Evolutionary conservation across 2,888 invertebrate genomes (phyloP).

Genomic region (Neelides folsomi): DNA sequence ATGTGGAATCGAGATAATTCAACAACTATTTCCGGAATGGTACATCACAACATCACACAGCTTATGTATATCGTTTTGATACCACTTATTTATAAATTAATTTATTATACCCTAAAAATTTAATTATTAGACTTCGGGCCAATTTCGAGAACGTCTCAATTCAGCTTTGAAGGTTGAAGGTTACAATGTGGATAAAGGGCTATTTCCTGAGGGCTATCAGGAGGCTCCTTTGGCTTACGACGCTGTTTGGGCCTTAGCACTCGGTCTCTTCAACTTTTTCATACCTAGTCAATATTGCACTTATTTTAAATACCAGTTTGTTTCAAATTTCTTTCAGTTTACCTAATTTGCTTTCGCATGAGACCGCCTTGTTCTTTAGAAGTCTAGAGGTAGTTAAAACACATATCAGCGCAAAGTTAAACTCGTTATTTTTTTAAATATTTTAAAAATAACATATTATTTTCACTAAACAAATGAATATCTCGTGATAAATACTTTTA

Average conservation of each 20-base stretch:
- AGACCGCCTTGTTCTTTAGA: too few relatives aligned
- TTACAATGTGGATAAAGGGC: slow-evolving; percentile 71
- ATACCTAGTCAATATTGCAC: too few relatives aligned
- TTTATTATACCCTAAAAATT: not conserved
- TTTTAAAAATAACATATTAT: not conserved
- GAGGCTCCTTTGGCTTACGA: slow-evolving; percentile 98
- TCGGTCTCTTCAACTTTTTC: slow-evolving; percentile 49
- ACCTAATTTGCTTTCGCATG: too few relatives aligned
- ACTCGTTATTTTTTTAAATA: not conserved
- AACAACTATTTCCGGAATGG: slow-evolving; percentile 91
- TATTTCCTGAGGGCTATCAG: slow-evolving; percentile 85
- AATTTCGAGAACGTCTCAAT: slow-evolving; percentile 76
- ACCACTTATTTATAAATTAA: not conserved
- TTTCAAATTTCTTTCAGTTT: too few relatives aligned
- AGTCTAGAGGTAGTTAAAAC: too few relatives aligned
- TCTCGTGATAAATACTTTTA: too few relatives aligned
- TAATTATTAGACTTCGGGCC: slow-evolving; percentile 55
- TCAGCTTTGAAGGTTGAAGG: slow-evolving; percentile 59
- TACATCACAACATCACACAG: too few relatives aligned
- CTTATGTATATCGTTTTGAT: not conserved
- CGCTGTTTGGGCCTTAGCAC: slow-evolving; percentile 96
- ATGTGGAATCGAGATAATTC: slow-evolving; percentile 97
- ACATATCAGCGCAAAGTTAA: too few relatives aligned
- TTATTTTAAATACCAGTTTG: too few relatives aligned
- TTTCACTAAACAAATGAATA: not conserved